A percentile compares a stretch with the other conserved stretches of the same genome.
Conservation (phyloP, 2,888 invertebrate genomes). For the Xanthostigma xanthostigma region DNA sequence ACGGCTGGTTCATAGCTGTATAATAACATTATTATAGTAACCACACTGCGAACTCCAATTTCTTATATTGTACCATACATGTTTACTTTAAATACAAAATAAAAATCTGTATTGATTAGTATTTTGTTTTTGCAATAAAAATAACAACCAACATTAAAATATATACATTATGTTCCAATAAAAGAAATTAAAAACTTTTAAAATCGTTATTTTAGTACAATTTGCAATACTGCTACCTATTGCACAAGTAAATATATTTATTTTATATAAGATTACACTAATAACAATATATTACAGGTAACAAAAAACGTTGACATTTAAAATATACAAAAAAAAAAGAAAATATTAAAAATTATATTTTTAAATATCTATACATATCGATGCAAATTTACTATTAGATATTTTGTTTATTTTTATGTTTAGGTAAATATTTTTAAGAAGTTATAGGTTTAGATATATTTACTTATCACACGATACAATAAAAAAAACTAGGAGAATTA, state of each 20-base stretch:
- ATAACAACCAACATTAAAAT: too few species aligned
- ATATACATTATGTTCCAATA: too few species aligned
- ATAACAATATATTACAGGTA: slow-evolving; percentile 2
- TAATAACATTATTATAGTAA: too few species aligned
- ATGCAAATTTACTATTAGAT: slow-evolving; percentile 2
- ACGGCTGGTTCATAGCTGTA: too few species aligned
- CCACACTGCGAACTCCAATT: too few species aligned
- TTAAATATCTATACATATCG: slow-evolving; percentile 1
- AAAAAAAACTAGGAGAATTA: not conserved
- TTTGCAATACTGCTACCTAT: not conserved
- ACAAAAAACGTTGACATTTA: slow-evolving; percentile 1
- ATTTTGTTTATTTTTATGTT: not conserved
- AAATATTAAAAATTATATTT: not conserved
- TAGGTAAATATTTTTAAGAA: not conserved
- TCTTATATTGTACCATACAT: too few species aligned
- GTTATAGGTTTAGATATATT: not conserved
- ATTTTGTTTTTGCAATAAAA: too few species aligned
- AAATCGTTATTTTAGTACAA: too few species aligned
- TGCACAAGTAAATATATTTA: slow-evolving; percentile 1
- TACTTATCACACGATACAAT: slow-evolving; percentile 1
- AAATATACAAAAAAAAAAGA: not conserved
- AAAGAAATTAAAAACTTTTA: too few species aligned
- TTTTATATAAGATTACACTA: not conserved
- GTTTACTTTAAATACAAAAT: too few species aligned
- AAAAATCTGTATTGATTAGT: too few species aligned